Evolutionary conservation across 2,888 invertebrate genomes (phyloP).

Genomic region (Himalopsyche kuldschensis): DNA sequence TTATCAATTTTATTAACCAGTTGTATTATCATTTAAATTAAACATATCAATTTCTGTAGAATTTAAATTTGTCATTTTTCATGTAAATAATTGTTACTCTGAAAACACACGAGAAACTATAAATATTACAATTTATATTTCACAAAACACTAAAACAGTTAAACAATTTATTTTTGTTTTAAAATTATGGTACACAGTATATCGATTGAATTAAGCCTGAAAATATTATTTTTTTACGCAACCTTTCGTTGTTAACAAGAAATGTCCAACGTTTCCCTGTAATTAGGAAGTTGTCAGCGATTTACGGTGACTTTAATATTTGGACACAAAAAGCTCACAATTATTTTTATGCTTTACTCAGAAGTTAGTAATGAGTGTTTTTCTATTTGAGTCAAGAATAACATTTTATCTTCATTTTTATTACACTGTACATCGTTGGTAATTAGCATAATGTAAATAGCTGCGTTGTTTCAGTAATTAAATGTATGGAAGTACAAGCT

Average conservation of each 20-base stretch:
- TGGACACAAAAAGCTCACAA: neutral
- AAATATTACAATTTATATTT: neutral
- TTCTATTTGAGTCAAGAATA: neutral
- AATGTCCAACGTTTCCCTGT: too few relatives aligned
- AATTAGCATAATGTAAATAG: neutral
- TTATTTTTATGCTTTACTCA: neutral
- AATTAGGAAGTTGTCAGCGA: too few relatives aligned
- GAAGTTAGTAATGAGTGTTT: neutral
- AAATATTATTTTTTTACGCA: too few relatives aligned
- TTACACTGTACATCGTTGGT: neutral
- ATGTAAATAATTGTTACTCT: too few relatives aligned
- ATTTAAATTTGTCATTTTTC: too few relatives aligned
- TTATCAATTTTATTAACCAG: neutral
- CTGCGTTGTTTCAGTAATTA: neutral
- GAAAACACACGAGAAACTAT: neutral
- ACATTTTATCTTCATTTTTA: neutral
- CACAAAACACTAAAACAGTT: too few relatives aligned
- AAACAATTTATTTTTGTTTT: too few relatives aligned
- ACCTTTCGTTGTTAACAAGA: too few relatives aligned
- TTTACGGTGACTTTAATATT: neutral
- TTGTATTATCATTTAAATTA: too few relatives aligned
- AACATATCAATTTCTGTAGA: too few relatives aligned
- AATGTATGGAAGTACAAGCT: neutral
- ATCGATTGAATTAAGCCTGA: too few relatives aligned
- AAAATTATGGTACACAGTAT: too few relatives aligned